phyloP scores from a whole-genome alignment of 2,888 invertebrate genomes.

The Parthenolecanium corni region DNA sequence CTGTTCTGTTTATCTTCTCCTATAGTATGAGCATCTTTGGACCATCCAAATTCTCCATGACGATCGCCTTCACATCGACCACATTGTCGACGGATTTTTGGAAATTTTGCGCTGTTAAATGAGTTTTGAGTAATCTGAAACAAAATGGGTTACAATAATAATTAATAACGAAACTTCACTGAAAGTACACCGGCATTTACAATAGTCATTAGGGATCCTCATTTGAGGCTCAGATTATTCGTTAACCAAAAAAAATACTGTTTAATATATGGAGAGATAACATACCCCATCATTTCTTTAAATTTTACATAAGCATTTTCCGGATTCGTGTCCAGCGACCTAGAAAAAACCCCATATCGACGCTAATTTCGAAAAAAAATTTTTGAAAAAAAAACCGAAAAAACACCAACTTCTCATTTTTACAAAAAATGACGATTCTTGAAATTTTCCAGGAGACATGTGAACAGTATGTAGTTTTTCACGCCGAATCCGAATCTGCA shows the following conservation, averaged over 20 bases:
- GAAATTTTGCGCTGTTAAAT: slow-evolving; percentile 14
- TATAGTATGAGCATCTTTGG: slow-evolving; percentile 8
- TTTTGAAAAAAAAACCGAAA: no score
- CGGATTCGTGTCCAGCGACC: no score
- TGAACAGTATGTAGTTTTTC: no score
- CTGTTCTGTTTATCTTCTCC: slow-evolving; percentile 1
- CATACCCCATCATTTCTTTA: slow-evolving; percentile 19
- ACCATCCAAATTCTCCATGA: not conserved
- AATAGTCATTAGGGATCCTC: not conserved
- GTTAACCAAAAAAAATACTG: not conserved
- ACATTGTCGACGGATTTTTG: slow-evolving; percentile 8
- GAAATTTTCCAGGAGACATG: no score
- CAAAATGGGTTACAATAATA: not conserved
- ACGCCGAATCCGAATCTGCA: no score
- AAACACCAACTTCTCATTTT: no score
- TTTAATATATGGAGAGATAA: not conserved
- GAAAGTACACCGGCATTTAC: not conserved
- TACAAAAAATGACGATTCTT: no score
- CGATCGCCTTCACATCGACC: slow-evolving; percentile 11
- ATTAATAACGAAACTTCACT: not conserved
- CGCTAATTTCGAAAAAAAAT: no score
- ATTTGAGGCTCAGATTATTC: not conserved
- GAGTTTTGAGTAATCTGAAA: slow-evolving; percentile 10
- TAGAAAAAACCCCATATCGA: no score
- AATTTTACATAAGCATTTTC: not conserved